Conservation (phyloP, 2,113 vertebrate species). For the Gobio gobio region DNA sequence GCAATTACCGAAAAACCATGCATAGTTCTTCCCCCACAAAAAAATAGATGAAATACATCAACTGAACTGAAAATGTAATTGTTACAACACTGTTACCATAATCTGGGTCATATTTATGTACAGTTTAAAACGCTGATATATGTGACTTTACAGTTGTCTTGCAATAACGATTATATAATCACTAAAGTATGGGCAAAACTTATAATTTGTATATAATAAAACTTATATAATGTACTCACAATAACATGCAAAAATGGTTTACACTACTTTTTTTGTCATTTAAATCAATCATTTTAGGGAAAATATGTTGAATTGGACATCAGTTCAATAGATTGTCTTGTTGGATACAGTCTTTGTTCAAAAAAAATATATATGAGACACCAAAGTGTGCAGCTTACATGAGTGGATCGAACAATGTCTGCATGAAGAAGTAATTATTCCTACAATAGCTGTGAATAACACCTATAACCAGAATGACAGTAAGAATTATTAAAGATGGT, state of each 20-base stretch:
- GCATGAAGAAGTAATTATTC: not conserved
- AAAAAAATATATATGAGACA: not conserved
- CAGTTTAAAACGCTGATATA: not conserved
- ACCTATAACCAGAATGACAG: not conserved
- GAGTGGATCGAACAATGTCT: not conserved
- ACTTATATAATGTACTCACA: not conserved
- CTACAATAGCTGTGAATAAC: not conserved
- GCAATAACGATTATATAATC: not conserved
- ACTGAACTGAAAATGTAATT: not conserved
- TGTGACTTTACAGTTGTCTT: not conserved
- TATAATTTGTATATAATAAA: not conserved
- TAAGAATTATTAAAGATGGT: not conserved
- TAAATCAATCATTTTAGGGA: no score
- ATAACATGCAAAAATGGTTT: no score
- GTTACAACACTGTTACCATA: not conserved
- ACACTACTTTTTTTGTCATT: no score
- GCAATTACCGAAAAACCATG: not conserved
- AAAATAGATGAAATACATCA: not conserved
- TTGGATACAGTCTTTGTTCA: not conserved
- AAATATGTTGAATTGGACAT: no score
- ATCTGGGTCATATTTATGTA: not conserved
- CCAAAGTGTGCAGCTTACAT: not conserved
- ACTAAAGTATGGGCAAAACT: not conserved
- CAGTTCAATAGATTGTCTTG: no score
- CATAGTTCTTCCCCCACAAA: not conserved